Evolutionary conservation across 2,888 invertebrate species (phyloP).

Genomic region (Drosophila recens): DNA sequence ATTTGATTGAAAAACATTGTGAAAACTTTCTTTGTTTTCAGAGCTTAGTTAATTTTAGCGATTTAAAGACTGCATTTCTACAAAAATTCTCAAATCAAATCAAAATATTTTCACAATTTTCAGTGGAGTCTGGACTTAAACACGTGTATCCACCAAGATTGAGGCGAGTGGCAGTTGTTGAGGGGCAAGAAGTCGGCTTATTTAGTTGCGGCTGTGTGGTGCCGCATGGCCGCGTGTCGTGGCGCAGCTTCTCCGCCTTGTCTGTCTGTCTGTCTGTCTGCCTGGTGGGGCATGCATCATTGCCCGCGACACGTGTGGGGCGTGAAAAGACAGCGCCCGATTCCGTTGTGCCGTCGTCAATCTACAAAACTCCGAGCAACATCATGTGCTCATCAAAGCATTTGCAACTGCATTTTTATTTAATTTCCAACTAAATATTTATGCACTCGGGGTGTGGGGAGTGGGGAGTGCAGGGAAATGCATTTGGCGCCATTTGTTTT

Average conservation of each 20-base stretch:
- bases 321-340: conserved; percentile 51
- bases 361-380: conserved; percentile 8
- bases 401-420: conserved; percentile 41
- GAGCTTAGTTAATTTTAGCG: background rate
- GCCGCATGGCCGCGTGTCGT: conserved; percentile 53
- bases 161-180: background rate
- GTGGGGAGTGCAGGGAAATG: conserved; percentile 48
- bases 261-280: too few relatives aligned
- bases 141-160: background rate
- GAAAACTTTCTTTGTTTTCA: background rate
- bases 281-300: conserved; percentile 49
- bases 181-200: background rate
- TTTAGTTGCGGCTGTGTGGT: conserved; percentile 23
- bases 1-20: too few relatives aligned
- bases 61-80: background rate
- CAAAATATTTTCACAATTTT: conserved; percentile 1
- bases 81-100: background rate
- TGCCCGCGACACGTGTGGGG: conserved; percentile 69
- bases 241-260: conserved; percentile 10
- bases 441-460: background rate
- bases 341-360: conserved; percentile 14
- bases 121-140: conserved; percentile 5
- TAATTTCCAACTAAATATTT: conserved; percentile 68
- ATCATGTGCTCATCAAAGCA: conserved; percentile 48
- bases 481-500: conserved; percentile 76